Conservation (phyloP, 2,113 vertebrate species). For the Xyliphius kryptos region DNA sequence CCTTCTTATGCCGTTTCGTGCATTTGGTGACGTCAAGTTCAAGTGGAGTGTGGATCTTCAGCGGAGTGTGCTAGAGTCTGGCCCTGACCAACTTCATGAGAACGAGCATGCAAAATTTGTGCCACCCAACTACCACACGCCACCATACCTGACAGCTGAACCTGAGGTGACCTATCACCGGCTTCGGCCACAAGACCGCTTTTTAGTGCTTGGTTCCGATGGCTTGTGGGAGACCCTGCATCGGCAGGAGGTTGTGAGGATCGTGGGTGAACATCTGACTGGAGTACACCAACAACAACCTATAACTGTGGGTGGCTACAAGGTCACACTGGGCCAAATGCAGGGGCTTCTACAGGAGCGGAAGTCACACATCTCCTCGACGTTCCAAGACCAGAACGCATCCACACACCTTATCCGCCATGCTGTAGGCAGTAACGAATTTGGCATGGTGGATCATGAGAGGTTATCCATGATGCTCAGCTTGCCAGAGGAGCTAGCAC, state of each 20-base stretch:
- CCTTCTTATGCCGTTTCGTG: constrained; percentile 92
- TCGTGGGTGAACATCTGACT: constrained; percentile 91
- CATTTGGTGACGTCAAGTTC: constrained; percentile 97
- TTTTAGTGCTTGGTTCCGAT: constrained; percentile 88
- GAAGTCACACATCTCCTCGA: constrained; percentile 81
- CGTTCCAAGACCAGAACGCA: constrained; percentile 91
- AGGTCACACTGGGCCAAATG: constrained; percentile 94
- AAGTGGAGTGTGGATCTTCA: constrained; percentile 98
- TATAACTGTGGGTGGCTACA: constrained; percentile 89
- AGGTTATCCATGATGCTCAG: constrained; percentile 96
- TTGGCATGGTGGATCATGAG: constrained; percentile 91
- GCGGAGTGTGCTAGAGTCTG: constrained; percentile 87
- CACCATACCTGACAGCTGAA: constrained; percentile 90
- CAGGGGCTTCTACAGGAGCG: constrained; percentile 88
- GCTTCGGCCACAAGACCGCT: constrained; percentile 89
- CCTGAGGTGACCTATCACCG: constrained; percentile 88
- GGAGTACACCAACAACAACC: constrained; percentile 93
- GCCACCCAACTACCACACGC: constrained; percentile 91
- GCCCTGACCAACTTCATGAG: constrained; percentile 92
- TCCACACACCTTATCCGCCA: constrained; percentile 92
- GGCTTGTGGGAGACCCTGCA: constrained; percentile 97
- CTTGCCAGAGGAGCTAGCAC: constrained; percentile 93
- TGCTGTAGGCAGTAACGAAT: constrained; percentile 93
- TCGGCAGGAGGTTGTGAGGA: constrained; percentile 89
- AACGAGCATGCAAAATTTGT: constrained; percentile 98